A percentile compares a stretch with the other conserved stretches of the same genome.
Conservation (phyloP, 2,888 invertebrate species). For the Philhelius pedissequus region DNA sequence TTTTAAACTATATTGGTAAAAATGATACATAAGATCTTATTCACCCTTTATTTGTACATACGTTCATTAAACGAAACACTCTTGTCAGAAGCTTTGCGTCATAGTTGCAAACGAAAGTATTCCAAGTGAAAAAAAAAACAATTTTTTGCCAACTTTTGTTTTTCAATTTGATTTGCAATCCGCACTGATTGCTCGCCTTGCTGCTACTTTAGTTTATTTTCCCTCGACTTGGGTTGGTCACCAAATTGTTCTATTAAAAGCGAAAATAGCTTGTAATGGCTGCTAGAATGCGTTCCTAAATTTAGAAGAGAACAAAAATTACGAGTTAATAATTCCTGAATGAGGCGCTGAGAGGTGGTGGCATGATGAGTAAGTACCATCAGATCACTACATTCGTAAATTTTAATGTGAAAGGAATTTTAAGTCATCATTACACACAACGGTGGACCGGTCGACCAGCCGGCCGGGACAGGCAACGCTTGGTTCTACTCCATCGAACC, state of each 20-base stretch:
- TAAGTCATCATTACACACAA: conserved; percentile 37
- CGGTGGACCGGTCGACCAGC: neutral
- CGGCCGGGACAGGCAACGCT: neutral
- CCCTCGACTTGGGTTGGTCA: neutral
- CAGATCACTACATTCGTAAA: neutral
- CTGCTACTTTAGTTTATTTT: no score
- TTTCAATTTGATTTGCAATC: neutral
- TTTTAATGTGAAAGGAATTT: conserved; percentile 39
- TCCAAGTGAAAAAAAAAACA: neutral
- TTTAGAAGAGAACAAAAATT: neutral
- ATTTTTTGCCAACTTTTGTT: neutral
- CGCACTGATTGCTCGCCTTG: neutral
- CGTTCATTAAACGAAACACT: neutral
- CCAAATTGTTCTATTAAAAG: neutral
- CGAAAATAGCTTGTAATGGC: conserved; percentile 3
- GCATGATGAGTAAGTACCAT: neutral
- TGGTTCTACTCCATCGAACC: neutral
- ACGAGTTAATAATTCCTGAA: conserved; percentile 21
- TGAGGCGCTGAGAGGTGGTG: conserved; percentile 18
- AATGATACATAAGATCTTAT: neutral
- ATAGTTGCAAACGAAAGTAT: neutral
- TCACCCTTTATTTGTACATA: neutral
- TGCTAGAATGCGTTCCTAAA: conserved; percentile 1
- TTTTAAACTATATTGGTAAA: neutral
- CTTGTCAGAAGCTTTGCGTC: neutral